Conservation (phyloP, 2,113 vertebrate species). For the Cephalopterus ornatus region DNA sequence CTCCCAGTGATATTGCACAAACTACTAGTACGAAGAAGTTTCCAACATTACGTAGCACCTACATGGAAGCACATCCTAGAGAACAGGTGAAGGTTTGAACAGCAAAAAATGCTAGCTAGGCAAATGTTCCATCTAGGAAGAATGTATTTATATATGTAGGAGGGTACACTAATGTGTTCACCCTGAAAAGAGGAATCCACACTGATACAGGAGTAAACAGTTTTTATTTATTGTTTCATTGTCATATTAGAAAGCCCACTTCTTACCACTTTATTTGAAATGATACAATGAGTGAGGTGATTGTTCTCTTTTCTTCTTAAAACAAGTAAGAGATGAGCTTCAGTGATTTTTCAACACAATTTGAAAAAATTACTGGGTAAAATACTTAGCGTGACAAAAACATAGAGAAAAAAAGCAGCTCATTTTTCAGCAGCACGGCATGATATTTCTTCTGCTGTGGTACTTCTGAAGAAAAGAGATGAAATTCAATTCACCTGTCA, state of each 20-base stretch:
- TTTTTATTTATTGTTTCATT: constrained; percentile 4
- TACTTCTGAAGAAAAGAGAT: neutral
- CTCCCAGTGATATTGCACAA: neutral
- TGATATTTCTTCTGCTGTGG: neutral
- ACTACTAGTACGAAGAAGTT: neutral
- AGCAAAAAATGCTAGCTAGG: neutral
- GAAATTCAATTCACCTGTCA: neutral
- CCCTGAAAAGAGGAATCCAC: neutral
- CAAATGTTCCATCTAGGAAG: neutral
- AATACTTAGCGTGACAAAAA: constrained; percentile 9
- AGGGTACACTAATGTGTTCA: neutral
- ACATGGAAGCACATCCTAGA: neutral
- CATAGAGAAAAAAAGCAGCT: neutral
- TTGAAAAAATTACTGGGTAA: constrained; percentile 3
- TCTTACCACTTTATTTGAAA: neutral
- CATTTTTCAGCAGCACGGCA: neutral
- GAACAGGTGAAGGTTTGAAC: neutral
- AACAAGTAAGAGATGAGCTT: neutral
- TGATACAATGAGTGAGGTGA: neutral
- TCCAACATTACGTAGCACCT: neutral
- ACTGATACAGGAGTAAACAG: neutral
- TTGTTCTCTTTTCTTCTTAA: neutral
- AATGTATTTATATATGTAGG: neutral
- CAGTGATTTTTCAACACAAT: neutral
- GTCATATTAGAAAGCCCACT: neutral